Percentiles rank a stretch among this genome's conserved stretches.
Conservation (phyloP, 2,888 invertebrate genomes). For the Polydrusus tereticollis region DNA sequence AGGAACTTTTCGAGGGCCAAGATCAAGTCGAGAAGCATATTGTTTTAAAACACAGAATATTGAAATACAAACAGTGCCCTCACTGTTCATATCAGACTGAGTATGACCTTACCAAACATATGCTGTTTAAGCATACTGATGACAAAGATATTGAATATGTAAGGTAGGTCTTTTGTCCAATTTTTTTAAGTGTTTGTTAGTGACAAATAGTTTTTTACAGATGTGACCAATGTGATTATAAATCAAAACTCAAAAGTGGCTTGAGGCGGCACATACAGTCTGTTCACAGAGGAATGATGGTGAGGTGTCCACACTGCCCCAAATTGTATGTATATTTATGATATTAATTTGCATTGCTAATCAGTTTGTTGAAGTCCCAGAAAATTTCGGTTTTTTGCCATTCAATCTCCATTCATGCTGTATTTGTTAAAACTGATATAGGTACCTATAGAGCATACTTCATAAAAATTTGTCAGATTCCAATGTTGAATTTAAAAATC, state of each 20-base stretch:
- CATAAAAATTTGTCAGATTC: too few species aligned
- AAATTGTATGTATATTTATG: not conserved
- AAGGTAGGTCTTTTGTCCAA: not conserved
- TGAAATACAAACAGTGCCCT: not conserved
- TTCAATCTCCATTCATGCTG: too few species aligned
- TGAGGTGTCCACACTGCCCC: not conserved
- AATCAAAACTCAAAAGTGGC: not conserved
- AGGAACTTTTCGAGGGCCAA: not conserved
- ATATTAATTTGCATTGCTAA: too few species aligned
- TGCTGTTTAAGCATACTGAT: not conserved
- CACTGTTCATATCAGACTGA: not conserved
- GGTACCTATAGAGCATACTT: too few species aligned
- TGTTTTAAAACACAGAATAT: not conserved
- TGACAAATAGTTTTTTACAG: not conserved
- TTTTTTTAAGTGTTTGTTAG: not conserved
- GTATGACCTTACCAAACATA: not conserved
- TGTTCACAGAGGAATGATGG: not conserved
- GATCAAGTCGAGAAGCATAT: not conserved
- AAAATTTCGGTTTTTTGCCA: too few species aligned
- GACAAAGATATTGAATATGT: not conserved
- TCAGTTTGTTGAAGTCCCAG: too few species aligned
- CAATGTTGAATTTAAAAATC: too few species aligned
- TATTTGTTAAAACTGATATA: too few species aligned
- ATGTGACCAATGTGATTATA: not conserved
- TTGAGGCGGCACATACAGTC: not conserved